phyloP scores from a whole-genome alignment of 2,113 vertebrate genomes.

The Cranoglanis bouderius region DNA sequence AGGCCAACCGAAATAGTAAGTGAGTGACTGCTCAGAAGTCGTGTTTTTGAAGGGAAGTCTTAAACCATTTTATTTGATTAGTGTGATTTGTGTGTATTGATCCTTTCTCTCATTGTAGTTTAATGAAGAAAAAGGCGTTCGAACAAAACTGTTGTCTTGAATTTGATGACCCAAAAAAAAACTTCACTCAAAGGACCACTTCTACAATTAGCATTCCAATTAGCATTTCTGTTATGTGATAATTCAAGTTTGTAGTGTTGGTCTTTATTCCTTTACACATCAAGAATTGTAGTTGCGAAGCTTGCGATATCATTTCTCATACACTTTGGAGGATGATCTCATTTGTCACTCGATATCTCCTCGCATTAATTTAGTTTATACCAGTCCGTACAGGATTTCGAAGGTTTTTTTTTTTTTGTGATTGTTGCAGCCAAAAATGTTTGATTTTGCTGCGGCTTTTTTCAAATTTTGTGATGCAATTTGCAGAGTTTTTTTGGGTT shows the following conservation, averaged over 20 bases:
- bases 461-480: no score
- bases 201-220: neutral
- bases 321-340: neutral
- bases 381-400: no score
- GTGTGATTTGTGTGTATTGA: neutral
- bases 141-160: neutral
- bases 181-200: neutral
- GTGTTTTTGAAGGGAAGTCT: neutral
- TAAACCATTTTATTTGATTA: neutral
- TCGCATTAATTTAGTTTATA: neutral
- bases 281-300: neutral
- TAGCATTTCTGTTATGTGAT: neutral
- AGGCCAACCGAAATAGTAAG: conserved; percentile 75
- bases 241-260: neutral
- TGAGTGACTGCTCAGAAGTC: conserved; percentile 25
- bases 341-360: neutral
- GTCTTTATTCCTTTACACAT: neutral
- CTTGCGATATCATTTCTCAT: neutral
- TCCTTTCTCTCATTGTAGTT: neutral
- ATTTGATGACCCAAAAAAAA: no score
- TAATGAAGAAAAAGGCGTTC: neutral
- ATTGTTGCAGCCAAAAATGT: no score
- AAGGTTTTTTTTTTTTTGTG: no score
- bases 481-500: no score
- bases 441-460: no score